Conservation (phyloP, 53 echinoderm and acorn worm genomes). For the Mesocentrotus franciscanus region DNA sequence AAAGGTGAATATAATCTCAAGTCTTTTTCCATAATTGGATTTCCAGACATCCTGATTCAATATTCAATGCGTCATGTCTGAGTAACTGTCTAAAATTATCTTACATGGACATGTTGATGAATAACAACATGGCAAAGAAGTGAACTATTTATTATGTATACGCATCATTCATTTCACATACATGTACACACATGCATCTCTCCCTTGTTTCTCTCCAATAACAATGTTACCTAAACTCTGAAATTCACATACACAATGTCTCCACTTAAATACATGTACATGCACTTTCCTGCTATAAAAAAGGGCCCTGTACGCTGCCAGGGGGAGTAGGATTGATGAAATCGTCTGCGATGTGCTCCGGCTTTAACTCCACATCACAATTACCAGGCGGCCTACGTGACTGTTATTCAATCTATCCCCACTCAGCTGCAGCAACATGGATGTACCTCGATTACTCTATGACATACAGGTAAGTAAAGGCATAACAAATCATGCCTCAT, state of each 20-base stretch:
- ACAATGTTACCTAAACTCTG: not conserved
- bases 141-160: too few species aligned
- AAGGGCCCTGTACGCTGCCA: too few species aligned
- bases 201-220: not conserved
- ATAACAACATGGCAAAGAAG: not conserved
- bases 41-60: too few species aligned
- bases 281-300: slow-evolving; percentile 5
- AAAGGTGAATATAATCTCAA: too few species aligned
- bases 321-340: not conserved
- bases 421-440: not conserved
- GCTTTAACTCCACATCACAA: not conserved
- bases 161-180: not conserved
- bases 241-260: not conserved
- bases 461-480: not conserved
- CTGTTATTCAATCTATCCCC: slow-evolving; percentile 2
- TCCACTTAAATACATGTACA: not conserved
- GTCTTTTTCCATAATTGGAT: too few species aligned
- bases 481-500: not conserved
- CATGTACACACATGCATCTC: not conserved
- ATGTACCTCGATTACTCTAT: not conserved
- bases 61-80: too few species aligned
- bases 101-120: not conserved
- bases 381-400: slow-evolving; percentile 22
- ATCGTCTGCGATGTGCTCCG: not conserved
- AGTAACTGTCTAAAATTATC: not conserved